Evolutionary conservation across 2,113 vertebrate species (phyloP), one percentile per base, ranked within the genome.

Genomic region (Charina bottae): DNA sequence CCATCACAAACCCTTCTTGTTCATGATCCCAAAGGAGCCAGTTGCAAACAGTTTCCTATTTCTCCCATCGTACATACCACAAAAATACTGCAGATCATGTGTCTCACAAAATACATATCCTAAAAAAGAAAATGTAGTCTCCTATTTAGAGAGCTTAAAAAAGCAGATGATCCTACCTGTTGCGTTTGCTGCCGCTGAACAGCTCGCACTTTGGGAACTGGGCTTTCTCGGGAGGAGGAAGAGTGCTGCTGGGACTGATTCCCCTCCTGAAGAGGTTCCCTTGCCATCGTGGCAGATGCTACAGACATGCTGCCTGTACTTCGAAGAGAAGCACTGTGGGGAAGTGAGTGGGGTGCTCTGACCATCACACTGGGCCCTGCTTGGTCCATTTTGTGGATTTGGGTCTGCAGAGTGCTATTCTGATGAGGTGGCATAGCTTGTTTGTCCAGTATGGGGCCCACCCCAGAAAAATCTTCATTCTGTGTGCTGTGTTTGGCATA

Each of bases 351-450:
- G 0, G 98, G 97, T 0, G 98, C 97, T 37, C 97, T 98, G 94
- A 97, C 97, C 93, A 98, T 96, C 46, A 97, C 94, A 0, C 98
- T 97, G 90, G 98, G 95, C 94, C 98, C 98, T 3, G 97, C 96
- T 83, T 98, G 98, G 92, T 99, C 99, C 93, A 98, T 97, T 94
- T 97, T 98, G 62, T 98, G 97, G 93, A 98, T 98, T 92, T 98
- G 99, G 0, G 98, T 97, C 56, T 98, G 99, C 87, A 98, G 98
- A 0, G 98, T 97, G 84, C 98, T 98, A 92, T 98, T 99, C 94
- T 99, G 99, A 11, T 98, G 97, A 0, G 98, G 98, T 88, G 98
- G 98, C 28, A 97, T 46, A 1, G 33, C 72, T 78, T 95, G 97
- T 90, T 96, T 97, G 62, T 98, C 98, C 0, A 97, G 95, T 59